Evolutionary conservation across 2,797 vertebrate species (phyloP).

Genomic region (Oreochromis mossambicus): DNA sequence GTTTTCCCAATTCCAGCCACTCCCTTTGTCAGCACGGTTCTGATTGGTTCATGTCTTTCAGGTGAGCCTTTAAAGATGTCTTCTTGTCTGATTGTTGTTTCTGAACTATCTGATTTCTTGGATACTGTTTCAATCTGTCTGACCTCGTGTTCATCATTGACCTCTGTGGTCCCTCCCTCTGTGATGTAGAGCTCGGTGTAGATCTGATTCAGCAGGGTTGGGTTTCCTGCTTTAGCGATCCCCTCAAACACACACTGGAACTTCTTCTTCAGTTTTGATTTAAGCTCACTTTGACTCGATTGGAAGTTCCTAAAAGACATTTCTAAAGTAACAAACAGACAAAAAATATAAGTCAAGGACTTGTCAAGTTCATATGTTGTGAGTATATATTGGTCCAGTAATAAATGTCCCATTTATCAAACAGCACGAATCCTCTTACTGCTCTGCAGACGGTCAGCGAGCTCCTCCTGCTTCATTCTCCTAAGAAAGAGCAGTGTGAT

Average conservation of each 20-base stretch:
- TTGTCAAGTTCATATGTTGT: rapidly evolving
- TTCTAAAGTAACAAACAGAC: rapidly evolving
- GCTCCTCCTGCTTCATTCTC: neutral
- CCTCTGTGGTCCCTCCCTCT: rapidly evolving
- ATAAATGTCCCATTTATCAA: neutral
- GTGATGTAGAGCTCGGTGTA: neutral
- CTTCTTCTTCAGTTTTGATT: neutral
- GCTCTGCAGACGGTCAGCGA: neutral
- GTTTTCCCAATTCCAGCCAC: neutral
- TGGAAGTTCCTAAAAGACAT: neutral
- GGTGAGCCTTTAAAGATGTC: neutral
- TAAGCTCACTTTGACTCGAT: neutral
- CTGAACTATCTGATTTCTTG: neutral
- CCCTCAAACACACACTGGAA: no score
- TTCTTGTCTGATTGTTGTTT: neutral
- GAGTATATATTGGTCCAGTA: neutral
- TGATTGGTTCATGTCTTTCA: neutral
- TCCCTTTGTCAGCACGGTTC: neutral
- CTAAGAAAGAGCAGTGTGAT: neutral
- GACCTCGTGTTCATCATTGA: neutral
- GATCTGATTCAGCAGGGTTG: neutral
- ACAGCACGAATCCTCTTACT: neutral
- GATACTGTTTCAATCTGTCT: neutral
- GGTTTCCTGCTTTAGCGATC: neutral
- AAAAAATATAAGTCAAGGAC: neutral